Base-by-base conservation (phyloP, 64 coral and sea anemone genomes). In the Montipora foliosa region DNA sequence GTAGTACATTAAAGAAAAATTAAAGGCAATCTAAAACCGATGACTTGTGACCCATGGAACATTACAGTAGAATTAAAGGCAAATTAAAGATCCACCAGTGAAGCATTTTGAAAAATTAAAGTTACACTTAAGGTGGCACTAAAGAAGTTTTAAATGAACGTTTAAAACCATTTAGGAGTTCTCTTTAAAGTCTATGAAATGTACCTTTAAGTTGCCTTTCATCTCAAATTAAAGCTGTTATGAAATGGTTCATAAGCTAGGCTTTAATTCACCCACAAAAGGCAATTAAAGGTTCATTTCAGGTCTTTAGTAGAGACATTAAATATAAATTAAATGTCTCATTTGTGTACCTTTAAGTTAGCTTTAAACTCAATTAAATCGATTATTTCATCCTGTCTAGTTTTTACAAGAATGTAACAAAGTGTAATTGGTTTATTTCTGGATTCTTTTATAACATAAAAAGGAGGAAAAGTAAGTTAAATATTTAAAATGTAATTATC, bases 171-270 rank as follows among this genome's bases (percentile, higher is more conserved):
- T 76, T 76, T 76, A 76, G 24, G 21, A 76, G 74, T 47, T 37
- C 74, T 44, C 5, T 76, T 76, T 76, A 76, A 76, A 76, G 74
- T 29, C 74, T 76, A 76, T 76, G 74, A 76, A 76, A 76, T 76
- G 74, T 45, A 76, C 74, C 74, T 76, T 76, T 76, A 76, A 76
- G 74, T 76, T 44, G 24, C 11, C 74, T 76, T 76, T 76, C 22
- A 46, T 45, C 22, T 47, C 24, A 76, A 76, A 76, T 76, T 76
- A 76, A 76, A 76, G 29, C 74, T 76, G 74, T 76, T 44, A 76
- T 44, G 21, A 76, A 76, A 76, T 76, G 74, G 74, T 76, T 76
- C 74, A 76, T 76, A 76, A 76, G 44, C 29, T 76, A 76, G 22
- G 24, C 74, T 76, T 76, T 76, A 76, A 76, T 76, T 76, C 22